Percentiles rank a stretch among this genome's conserved stretches.
Evolutionary conservation across 2,113 vertebrate genomes (phyloP).

Genomic region (Tragelaphus buxtoni): DNA sequence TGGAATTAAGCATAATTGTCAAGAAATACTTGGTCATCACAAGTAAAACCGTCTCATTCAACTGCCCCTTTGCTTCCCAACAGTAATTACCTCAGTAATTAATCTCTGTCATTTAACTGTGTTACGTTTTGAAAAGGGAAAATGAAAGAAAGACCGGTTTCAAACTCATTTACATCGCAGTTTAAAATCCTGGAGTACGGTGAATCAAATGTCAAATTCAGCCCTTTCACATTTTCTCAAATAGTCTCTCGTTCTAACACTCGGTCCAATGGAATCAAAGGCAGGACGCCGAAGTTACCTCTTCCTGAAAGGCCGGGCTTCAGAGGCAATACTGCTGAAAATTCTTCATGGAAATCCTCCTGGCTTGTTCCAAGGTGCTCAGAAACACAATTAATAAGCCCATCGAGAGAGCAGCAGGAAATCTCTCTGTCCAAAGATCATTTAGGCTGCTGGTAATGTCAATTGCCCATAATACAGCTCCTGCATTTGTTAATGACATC

Average conservation of each 20-base stretch:
- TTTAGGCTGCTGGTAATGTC: neutral
- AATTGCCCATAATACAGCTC: neutral
- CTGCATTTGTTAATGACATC: slow-evolving; percentile 31
- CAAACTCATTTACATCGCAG: slow-evolving; percentile 86
- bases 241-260: slow-evolving; percentile 51
- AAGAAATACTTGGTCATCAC: slow-evolving; percentile 84
- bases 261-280: neutral
- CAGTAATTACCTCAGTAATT: slow-evolving; percentile 87
- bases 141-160: slow-evolving; percentile 85
- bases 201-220: slow-evolving; percentile 82
- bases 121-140: slow-evolving; percentile 88
- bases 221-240: slow-evolving; percentile 73
- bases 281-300: neutral
- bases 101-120: slow-evolving; percentile 88
- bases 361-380: slow-evolving; percentile 7
- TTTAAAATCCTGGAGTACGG: slow-evolving; percentile 82
- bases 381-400: slow-evolving; percentile 7
- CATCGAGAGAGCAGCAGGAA: neutral
- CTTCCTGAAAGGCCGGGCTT: slow-evolving; percentile 5
- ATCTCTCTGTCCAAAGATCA: neutral
- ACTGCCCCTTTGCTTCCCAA: slow-evolving; percentile 85
- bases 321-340: neutral
- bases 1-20: slow-evolving; percentile 83
- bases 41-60: slow-evolving; percentile 77
- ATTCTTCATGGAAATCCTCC: slow-evolving; percentile 6